Base-by-base conservation (phyloP, 2,888 invertebrate species). In the Acleris cristana region DNA sequence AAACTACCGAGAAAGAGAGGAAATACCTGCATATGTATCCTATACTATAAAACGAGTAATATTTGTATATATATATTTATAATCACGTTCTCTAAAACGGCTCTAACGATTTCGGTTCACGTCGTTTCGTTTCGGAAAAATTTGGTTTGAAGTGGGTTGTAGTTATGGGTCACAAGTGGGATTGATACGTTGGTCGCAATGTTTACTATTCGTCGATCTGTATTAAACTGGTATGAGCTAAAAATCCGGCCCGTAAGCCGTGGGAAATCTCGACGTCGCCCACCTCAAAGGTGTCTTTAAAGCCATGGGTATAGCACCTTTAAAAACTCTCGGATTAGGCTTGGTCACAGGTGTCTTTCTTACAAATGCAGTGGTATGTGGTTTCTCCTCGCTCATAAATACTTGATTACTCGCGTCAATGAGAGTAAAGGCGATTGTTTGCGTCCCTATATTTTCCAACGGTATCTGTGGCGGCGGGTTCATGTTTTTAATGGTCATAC, bases 211-310 rank as follows among this genome's bases (percentile, higher is more conserved):
- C 1, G 4, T 40, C 14, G 5, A 14, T 40, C 40, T 14, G 5
- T 40, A 14, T 40, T 40, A 40, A 4, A 14, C 10, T 40, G 40
- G 14, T 14, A 40, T 26, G 30, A 44, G 21, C 79, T 74, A 90
- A 74, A 90, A 91, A 73, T 91, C 91, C 23, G 91, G 91, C 10
- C 90, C 90, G 69, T 76, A 79, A 3, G 73, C 69, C 40, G 14
- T 14, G 16, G 82, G 81, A 63, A 79, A 76, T 64, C 76, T 78
- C 14, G 85, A 78, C 60, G 90, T 62, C 34, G 89, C 83, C 91
- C 91, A 91, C 51, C 85, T 78, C 18, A 48, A 7, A 48, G 16
- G 70, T 81, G 16, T 3, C 18, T 12, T 21, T 30, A 40, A 14
- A 14, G 40, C 57, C 44, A 2, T 16, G 45, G 58, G 48, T 6